A percentile compares a stretch with the other conserved stretches of the same genome.
These are phyloP conservation scores for Augochlora pura DNA, from an alignment of 1,140 invertebrate species.

Conservation along the genomic window DNA sequence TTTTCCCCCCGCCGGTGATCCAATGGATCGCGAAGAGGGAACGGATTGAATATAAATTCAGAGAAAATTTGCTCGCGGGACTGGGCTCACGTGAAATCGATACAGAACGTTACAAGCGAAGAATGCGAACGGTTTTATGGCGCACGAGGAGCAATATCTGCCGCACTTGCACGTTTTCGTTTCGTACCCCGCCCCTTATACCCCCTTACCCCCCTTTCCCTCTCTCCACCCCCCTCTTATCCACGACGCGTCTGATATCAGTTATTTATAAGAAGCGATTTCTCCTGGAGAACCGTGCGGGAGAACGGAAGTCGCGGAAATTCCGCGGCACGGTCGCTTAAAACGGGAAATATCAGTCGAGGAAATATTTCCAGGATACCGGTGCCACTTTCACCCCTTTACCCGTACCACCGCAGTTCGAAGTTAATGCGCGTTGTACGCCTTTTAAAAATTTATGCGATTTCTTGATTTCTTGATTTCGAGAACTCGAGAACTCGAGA, in stretches of 20 bases:
- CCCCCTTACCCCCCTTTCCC: not conserved
- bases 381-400: no score
- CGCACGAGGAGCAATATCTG: not conserved
- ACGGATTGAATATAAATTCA: not conserved
- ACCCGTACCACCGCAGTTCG: not conserved
- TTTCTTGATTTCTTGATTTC: no score
- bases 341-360: not conserved
- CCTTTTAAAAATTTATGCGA: no score
- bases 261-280: conserved; percentile 6
- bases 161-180: conserved; percentile 5
- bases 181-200: no score
- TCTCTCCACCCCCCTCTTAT: not conserved
- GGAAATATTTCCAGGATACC: not conserved
- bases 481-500: no score
- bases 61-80: not conserved
- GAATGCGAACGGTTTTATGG: conserved; percentile 3
- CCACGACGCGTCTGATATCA: not conserved
- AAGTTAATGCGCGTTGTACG: not conserved
- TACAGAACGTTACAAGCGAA: conserved; percentile 3
- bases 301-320: not conserved
- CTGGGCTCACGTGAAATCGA: not conserved
- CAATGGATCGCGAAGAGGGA: no score
- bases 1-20: no score
- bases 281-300: not conserved
- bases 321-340: not conserved